A percentile compares a stretch with the other conserved stretches of the same genome.
Evolutionary conservation across 2,888 invertebrate genomes (phyloP).

Genomic region (Rhingia rostrata): DNA sequence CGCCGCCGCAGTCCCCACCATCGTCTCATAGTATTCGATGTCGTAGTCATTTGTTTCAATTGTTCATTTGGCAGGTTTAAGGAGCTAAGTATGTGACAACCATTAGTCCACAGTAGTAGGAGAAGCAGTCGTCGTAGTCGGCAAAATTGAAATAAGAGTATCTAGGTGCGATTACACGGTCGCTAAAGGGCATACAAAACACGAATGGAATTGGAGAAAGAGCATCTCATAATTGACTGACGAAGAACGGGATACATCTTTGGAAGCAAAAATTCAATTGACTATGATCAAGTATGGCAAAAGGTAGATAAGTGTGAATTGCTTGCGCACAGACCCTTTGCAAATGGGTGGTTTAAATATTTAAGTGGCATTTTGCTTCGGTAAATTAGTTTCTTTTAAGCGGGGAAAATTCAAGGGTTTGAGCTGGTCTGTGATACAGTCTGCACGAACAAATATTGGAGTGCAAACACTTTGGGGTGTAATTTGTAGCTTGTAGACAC

Average conservation of each 20-base stretch:
- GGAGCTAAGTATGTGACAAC: slow-evolving; percentile 46
- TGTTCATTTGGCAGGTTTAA: slow-evolving; percentile 71
- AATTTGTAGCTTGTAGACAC: too few species aligned
- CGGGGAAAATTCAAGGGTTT: not conserved
- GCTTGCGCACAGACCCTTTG: slow-evolving; percentile 23
- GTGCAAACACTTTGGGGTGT: too few species aligned
- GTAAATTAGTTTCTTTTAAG: slow-evolving; percentile 37
- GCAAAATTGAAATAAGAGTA: slow-evolving; percentile 54
- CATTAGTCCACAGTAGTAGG: slow-evolving; percentile 27
- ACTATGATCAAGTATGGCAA: slow-evolving; percentile 62
- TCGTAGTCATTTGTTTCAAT: slow-evolving; percentile 36
- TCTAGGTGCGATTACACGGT: slow-evolving; percentile 60
- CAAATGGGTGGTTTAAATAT: slow-evolving; percentile 49
- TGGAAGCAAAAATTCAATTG: slow-evolving; percentile 64
- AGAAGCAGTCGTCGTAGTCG: slow-evolving; percentile 33
- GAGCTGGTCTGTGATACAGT: not conserved
- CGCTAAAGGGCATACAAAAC: slow-evolving; percentile 30
- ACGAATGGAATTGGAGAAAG: slow-evolving; percentile 17
- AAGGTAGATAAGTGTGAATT: slow-evolving; percentile 58
- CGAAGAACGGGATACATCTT: slow-evolving; percentile 29
- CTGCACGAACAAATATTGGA: too few species aligned
- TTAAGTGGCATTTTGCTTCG: slow-evolving; percentile 52
- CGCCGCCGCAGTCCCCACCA: slow-evolving; percentile 3
- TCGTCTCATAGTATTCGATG: slow-evolving; percentile 1
- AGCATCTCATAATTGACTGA: slow-evolving; percentile 31